phyloP scores from a whole-genome alignment of 2,888 invertebrate species.

The Lepidochitona cinerea region DNA sequence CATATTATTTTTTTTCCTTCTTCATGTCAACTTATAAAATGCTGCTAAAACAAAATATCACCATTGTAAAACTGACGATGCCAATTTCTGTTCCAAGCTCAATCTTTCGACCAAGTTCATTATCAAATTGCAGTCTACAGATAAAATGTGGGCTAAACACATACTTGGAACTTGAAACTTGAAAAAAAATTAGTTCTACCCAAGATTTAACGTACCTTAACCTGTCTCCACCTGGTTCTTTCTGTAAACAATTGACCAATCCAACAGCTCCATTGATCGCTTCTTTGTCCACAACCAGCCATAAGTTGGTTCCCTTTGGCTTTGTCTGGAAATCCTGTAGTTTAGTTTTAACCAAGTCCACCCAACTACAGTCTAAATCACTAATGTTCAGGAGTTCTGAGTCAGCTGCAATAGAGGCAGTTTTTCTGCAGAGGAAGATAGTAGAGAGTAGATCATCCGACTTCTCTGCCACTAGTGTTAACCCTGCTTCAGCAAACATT shows the following conservation, averaged over 20 bases:
- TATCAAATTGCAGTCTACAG: too few relatives aligned
- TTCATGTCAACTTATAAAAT: too few relatives aligned
- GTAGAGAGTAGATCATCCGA: constrained; percentile 75
- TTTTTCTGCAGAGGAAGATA: constrained; percentile 78
- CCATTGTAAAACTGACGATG: too few relatives aligned
- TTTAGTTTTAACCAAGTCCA: constrained; percentile 83
- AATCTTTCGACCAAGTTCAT: too few relatives aligned
- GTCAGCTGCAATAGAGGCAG: constrained; percentile 8
- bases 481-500: constrained; percentile 65
- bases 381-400: constrained; percentile 24
- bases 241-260: constrained; percentile 89
- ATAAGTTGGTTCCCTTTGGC: constrained; percentile 71
- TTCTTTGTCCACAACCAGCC: constrained; percentile 80
- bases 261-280: constrained; percentile 86
- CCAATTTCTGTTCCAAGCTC: too few relatives aligned
- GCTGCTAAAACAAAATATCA: too few relatives aligned
- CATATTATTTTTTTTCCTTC: too few relatives aligned
- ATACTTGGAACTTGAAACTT: too few relatives aligned
- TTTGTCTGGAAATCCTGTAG: constrained; percentile 78
- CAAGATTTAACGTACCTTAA: constrained; percentile 75
- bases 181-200: too few relatives aligned
- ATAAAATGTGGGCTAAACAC: too few relatives aligned
- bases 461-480: constrained; percentile 78
- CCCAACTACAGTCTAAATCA: constrained; percentile 76
- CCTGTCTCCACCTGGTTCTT: constrained; percentile 86